Percentiles rank a stretch among this genome's conserved stretches.
Conservation (phyloP, 2,113 vertebrate genomes). For the Stegostoma tigrinum region DNA sequence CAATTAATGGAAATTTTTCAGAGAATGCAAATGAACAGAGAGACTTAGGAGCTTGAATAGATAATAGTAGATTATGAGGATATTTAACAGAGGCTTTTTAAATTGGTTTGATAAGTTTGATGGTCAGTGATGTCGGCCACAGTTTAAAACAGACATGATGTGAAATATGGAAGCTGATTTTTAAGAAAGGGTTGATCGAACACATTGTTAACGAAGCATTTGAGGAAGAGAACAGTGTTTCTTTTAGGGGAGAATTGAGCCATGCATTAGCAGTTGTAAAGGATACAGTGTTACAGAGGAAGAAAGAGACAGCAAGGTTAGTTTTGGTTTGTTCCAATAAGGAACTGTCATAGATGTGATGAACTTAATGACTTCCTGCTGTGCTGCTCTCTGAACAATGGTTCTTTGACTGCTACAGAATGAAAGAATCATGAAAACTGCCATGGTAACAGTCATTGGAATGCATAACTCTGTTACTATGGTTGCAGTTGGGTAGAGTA, state of each 20-base stretch:
- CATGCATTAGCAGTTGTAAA: not conserved
- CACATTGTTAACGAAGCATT: not conserved
- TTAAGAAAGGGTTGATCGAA: not conserved
- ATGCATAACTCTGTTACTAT: constrained; percentile 9
- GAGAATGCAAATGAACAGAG: not conserved
- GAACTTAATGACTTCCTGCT: not conserved
- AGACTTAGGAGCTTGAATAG: not conserved
- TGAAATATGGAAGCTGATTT: no score
- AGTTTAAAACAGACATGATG: not conserved
- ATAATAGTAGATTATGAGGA: not conserved
- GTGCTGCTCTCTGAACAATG: not conserved
- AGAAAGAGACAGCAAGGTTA: not conserved
- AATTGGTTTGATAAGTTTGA: not conserved
- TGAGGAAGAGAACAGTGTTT: not conserved
- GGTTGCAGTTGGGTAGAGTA: not conserved
- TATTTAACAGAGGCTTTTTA: not conserved
- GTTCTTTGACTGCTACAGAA: not conserved
- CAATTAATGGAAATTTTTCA: not conserved
- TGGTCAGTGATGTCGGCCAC: not conserved
- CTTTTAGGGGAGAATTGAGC: not conserved
- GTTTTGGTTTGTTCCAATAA: not conserved
- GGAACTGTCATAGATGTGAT: not conserved
- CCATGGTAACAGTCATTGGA: constrained; percentile 20
- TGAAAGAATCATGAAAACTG: not conserved
- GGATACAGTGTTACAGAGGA: not conserved